Evolutionary conservation across 2,113 vertebrate species (phyloP).

Genomic region (Bujurquina vittata): DNA sequence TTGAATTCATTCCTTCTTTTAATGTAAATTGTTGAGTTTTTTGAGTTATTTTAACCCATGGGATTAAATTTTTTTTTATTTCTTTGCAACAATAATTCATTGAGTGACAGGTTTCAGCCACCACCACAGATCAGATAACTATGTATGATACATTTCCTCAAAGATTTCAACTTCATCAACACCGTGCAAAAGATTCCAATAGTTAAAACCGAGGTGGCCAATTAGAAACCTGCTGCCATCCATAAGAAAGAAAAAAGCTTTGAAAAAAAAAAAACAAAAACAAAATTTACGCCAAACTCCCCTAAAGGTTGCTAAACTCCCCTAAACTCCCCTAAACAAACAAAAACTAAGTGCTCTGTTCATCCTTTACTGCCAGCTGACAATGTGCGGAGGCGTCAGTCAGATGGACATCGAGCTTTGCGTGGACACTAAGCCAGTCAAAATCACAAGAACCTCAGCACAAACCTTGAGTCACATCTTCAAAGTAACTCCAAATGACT

Average conservation of each 20-base stretch:
- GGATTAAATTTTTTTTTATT: constrained; percentile 83
- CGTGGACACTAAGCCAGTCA: constrained; percentile 13
- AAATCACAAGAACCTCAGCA: constrained; percentile 33
- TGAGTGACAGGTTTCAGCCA: constrained; percentile 79
- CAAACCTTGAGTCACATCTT: constrained; percentile 10
- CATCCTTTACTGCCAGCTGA: constrained; percentile 43
- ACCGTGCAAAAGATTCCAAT: constrained; percentile 60
- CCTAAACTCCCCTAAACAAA: constrained; percentile 38
- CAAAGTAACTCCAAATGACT: constrained; percentile 28
- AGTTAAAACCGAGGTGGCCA: no score
- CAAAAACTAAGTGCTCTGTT: constrained; percentile 42
- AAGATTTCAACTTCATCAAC: constrained; percentile 73
- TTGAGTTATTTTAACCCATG: constrained; percentile 80
- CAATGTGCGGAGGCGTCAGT: constrained; percentile 41
- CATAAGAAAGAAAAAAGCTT: constrained; percentile 24
- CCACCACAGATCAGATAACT: constrained; percentile 79
- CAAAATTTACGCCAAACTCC: constrained; percentile 64
- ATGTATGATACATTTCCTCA: constrained; percentile 77
- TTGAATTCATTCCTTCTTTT: constrained; percentile 66
- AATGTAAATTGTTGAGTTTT: constrained; percentile 35
- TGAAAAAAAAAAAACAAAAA: constrained; percentile 42
- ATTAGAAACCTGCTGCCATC: constrained; percentile 70
- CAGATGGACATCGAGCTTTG: constrained; percentile 50
- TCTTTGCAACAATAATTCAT: constrained; percentile 83
- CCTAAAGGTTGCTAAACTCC: constrained; percentile 43